Conservation (phyloP, 2,113 vertebrate species). For the Thunnus thynnus region DNA sequence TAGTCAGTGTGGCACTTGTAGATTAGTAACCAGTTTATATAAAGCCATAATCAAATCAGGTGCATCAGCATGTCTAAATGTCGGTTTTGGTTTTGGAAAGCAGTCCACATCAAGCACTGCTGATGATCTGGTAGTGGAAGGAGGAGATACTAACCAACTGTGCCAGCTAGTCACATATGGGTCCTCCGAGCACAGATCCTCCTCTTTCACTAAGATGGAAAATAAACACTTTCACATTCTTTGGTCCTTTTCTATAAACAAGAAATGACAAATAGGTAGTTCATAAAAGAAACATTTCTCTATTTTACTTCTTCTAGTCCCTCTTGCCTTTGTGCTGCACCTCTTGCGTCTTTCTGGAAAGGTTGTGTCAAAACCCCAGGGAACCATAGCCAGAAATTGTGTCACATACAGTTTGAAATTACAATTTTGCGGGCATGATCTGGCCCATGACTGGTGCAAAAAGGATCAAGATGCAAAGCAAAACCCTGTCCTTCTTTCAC, state of each 20-base stretch:
- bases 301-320: slow-evolving; percentile 12
- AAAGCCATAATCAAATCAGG: not conserved
- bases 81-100: slow-evolving; percentile 13
- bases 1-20: not conserved
- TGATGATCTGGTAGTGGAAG: not conserved
- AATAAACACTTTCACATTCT: slow-evolving; percentile 51
- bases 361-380: not conserved
- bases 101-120: slow-evolving; percentile 5
- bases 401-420: not conserved
- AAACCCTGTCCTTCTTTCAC: slow-evolving; percentile 41
- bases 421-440: not conserved
- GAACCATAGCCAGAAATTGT: not conserved
- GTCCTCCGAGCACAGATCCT: not conserved
- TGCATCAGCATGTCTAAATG: not conserved
- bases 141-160: not conserved
- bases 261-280: slow-evolving; percentile 52
- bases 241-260: slow-evolving; percentile 67
- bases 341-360: not conserved
- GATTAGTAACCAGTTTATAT: not conserved
- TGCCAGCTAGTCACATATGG: not conserved
- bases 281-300: not conserved
- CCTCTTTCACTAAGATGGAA: slow-evolving; percentile 15
- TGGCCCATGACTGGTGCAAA: slow-evolving; percentile 20
- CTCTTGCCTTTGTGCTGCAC: not conserved
- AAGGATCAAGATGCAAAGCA: slow-evolving; percentile 12